Evolutionary conservation across 2,113 vertebrate species (phyloP).

Genomic region (Nycticryphes semicollaris): DNA sequence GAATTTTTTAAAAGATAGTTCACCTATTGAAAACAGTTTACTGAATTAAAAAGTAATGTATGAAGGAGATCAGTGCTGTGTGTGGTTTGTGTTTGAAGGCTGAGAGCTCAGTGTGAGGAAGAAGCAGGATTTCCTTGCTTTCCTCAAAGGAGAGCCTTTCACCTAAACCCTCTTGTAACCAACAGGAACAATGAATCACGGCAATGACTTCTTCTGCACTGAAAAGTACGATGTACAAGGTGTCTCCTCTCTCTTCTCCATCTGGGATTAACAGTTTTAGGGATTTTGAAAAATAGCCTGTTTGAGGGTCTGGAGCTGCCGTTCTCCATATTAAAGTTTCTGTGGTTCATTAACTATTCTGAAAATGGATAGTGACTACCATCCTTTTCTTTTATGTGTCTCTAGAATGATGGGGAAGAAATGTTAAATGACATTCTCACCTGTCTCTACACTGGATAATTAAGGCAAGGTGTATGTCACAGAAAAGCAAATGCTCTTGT

Average conservation of each 20-base stretch:
- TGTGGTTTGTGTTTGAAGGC: not conserved
- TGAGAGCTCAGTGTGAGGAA: not conserved
- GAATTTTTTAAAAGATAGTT: not conserved
- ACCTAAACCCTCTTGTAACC: not conserved
- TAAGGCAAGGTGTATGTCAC: not conserved
- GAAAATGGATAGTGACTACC: not conserved
- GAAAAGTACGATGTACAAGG: not conserved
- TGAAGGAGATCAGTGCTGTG: not conserved
- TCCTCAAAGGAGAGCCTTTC: not conserved
- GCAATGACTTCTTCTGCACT: not conserved
- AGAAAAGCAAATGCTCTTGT: not conserved
- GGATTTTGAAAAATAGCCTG: not conserved
- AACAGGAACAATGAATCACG: not conserved
- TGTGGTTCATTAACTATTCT: conserved; percentile 40
- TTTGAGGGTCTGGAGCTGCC: not conserved
- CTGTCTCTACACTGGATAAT: conserved; percentile 17
- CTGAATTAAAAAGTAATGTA: not conserved
- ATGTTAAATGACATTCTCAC: not conserved
- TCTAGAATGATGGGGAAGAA: not conserved
- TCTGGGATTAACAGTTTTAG: not conserved
- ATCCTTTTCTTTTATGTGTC: not conserved
- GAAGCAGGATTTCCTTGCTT: not conserved
- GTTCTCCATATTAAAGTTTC: conserved; percentile 14
- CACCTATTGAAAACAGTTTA: not conserved
- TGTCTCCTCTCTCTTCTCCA: not conserved